Conservation (phyloP, 23 tunicate genomes). For the Styela plicata region DNA sequence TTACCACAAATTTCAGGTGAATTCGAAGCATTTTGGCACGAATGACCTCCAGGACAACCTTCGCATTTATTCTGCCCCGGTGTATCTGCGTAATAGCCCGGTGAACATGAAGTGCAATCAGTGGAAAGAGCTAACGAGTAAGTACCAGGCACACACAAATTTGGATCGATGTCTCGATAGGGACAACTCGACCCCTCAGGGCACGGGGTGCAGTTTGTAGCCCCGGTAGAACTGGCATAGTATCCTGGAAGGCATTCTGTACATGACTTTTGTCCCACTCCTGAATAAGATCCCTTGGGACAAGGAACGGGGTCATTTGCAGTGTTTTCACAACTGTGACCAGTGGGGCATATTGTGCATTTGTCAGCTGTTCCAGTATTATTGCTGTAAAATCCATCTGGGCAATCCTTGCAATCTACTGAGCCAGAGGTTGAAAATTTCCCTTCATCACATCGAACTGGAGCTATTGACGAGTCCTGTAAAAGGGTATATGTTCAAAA, state of each 20-base stretch:
- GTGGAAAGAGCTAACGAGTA: not conserved
- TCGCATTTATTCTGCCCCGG: conserved; percentile 39
- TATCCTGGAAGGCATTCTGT: conserved; percentile 28
- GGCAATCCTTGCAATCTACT: conserved; percentile 28
- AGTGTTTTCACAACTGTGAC: conserved; percentile 33
- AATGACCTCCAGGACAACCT: conserved; percentile 53
- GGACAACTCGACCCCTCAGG: conserved; percentile 51
- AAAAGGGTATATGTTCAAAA: too few species aligned
- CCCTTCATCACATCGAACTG: conserved; percentile 54
- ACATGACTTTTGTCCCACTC: conserved; percentile 17
- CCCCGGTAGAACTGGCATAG: conserved; percentile 21
- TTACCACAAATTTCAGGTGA: conserved; percentile 29
- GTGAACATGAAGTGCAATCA: conserved; percentile 35
- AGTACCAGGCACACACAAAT: conserved; percentile 26
- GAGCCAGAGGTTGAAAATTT: conserved; percentile 42
- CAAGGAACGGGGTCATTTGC: conserved; percentile 29
- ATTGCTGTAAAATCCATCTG: conserved; percentile 38
- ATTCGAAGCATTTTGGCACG: conserved; percentile 35
- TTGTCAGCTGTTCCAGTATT: not conserved
- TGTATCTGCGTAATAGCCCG: conserved; percentile 49
- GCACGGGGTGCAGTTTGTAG: conserved; percentile 36
- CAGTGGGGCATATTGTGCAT: conserved; percentile 62
- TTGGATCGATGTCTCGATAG: conserved; percentile 26
- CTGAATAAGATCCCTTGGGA: conserved; percentile 29
- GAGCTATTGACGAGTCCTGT: too few species aligned